Evolutionary conservation across 2,113 vertebrate genomes (phyloP).

Genomic region (Suncus etruscus): DNA sequence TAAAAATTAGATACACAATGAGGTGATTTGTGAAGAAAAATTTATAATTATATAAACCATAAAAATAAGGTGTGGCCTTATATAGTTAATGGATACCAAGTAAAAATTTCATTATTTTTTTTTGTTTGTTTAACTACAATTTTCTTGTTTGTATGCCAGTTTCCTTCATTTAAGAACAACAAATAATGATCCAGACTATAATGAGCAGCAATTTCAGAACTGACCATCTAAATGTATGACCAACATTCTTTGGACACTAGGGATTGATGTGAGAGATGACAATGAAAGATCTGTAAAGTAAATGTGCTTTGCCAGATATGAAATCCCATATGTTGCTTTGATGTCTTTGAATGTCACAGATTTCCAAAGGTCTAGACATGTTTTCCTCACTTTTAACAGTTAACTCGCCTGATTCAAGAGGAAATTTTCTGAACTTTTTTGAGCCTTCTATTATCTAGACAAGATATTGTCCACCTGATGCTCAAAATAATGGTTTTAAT

Average conservation of each 20-base stretch:
- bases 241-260: not conserved
- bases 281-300: not conserved
- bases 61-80: not conserved
- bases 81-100: not conserved
- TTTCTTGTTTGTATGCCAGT: not conserved
- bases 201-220: not conserved
- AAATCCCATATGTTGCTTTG: not conserved
- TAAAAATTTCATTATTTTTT: slow-evolving; percentile 32
- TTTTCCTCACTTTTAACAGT: not conserved
- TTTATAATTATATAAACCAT: not conserved
- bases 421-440: not conserved
- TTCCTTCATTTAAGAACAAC: not conserved
- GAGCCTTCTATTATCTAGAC: not conserved
- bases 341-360: not conserved
- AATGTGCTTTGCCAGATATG: not conserved
- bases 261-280: fast-evolving
- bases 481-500: not conserved
- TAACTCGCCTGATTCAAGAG: not conserved
- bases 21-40: no score
- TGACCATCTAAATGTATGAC: not conserved
- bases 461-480: not conserved
- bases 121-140: not conserved
- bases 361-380: not conserved
- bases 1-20: not conserved
- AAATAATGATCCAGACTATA: not conserved